Conservation (phyloP, 2,797 vertebrate species). For the Typhlichthys subterraneus region DNA sequence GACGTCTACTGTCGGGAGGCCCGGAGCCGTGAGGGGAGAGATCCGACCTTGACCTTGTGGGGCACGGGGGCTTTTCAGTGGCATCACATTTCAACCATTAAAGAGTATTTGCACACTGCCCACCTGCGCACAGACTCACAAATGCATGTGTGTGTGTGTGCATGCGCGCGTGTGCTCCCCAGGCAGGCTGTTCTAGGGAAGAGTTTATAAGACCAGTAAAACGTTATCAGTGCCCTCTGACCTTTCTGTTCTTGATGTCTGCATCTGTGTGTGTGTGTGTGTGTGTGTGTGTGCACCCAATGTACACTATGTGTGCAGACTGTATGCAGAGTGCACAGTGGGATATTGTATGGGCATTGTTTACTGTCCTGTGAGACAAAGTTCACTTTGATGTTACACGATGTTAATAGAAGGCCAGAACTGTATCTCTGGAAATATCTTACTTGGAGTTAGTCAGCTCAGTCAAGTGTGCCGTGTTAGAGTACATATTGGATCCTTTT, state of each 20-base stretch:
- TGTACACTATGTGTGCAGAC: slow-evolving; percentile 37
- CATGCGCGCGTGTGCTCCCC: neutral
- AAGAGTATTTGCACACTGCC: neutral
- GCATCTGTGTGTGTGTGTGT: slow-evolving; percentile 39
- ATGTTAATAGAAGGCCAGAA: slow-evolving; percentile 40
- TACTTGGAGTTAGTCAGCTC: slow-evolving; percentile 21
- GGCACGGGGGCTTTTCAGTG: slow-evolving; percentile 20
- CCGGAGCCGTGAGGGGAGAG: slow-evolving; percentile 4
- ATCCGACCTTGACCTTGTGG: slow-evolving; percentile 55
- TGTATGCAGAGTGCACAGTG: neutral
- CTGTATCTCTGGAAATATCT: slow-evolving; percentile 38
- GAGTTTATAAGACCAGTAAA: slow-evolving; percentile 57
- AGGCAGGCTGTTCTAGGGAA: slow-evolving; percentile 14
- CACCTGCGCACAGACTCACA: neutral
- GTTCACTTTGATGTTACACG: slow-evolving; percentile 60
- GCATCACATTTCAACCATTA: slow-evolving; percentile 19
- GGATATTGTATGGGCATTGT: slow-evolving; percentile 29
- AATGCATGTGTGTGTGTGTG: neutral
- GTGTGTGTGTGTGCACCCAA: slow-evolving; percentile 12
- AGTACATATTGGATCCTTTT: neutral
- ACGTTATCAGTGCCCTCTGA: slow-evolving; percentile 60
- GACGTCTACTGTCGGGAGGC: slow-evolving; percentile 14
- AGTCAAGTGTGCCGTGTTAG: neutral
- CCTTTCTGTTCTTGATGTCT: slow-evolving; percentile 37
- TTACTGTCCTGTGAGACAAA: slow-evolving; percentile 67